These are phyloP conservation scores for Andrena camellia DNA, from an alignment of 2,888 invertebrate species.

Conservation along the genomic window DNA sequence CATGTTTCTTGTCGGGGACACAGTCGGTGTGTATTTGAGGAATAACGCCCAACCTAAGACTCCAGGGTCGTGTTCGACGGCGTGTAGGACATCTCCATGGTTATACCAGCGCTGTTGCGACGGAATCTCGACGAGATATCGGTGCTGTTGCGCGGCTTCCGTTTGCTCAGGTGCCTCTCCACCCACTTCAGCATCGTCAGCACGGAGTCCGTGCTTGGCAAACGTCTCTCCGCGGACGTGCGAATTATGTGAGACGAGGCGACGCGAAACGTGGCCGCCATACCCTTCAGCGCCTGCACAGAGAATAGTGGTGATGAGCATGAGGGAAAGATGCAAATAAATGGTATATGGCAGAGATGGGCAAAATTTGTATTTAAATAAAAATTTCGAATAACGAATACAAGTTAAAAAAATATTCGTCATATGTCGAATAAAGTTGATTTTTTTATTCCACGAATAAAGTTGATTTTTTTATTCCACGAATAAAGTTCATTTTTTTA, in stretches of 20 bases:
- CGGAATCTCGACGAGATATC: constrained; percentile 79
- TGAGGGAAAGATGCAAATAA: no score
- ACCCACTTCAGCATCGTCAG: constrained; percentile 96
- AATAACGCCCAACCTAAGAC: constrained; percentile 64
- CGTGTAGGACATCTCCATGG: constrained; percentile 92
- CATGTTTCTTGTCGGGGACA: constrained; percentile 34
- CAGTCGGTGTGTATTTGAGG: constrained; percentile 45
- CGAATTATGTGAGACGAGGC: constrained; percentile 94
- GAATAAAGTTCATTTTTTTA: no score
- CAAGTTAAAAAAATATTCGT: no score
- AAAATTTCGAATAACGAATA: no score
- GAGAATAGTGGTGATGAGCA: background rate
- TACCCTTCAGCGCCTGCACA: constrained; percentile 93
- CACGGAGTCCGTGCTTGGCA: constrained; percentile 95
- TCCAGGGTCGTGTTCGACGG: constrained; percentile 74
- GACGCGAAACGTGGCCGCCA: constrained; percentile 96
- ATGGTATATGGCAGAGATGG: no score
- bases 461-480: no score
- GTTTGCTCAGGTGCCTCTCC: constrained; percentile 92
- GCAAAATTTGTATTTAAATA: no score
- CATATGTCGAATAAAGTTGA: no score
- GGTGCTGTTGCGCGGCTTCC: constrained; percentile 88
- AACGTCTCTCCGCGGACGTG: constrained; percentile 94
- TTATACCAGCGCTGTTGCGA: constrained; percentile 89
- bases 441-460: no score